A percentile compares a stretch with the other conserved stretches of the same genome.
phyloP scores from a whole-genome alignment of 2,888 invertebrate genomes.

The Tiliacea citrago region DNA sequence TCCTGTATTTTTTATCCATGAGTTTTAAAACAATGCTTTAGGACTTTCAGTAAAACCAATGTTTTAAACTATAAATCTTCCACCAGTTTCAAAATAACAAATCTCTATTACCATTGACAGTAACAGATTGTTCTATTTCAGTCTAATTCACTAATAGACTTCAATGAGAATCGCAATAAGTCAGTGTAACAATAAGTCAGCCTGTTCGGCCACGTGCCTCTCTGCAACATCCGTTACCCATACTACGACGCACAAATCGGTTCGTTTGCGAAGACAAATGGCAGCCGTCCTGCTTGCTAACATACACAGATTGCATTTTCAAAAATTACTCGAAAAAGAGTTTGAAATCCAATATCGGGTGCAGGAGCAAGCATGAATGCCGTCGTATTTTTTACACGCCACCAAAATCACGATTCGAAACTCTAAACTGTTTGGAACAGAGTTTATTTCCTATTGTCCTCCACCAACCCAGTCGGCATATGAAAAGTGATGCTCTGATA shows the following conservation, averaged over 20 bases:
- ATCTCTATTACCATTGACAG: slow-evolving; percentile 48
- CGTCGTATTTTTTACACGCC: slow-evolving; percentile 71
- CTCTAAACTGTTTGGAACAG: slow-evolving; percentile 47
- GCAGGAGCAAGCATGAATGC: slow-evolving; percentile 69
- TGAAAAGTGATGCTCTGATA: slow-evolving; percentile 77
- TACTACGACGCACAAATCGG: slow-evolving; percentile 89
- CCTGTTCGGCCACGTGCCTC: slow-evolving; percentile 81
- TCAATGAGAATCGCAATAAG: slow-evolving; percentile 82
- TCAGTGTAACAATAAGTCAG: slow-evolving; percentile 84
- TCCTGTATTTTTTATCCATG: background rate
- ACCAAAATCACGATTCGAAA: slow-evolving; percentile 58
- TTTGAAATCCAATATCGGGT: slow-evolving; percentile 82
- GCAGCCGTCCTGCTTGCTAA: slow-evolving; percentile 79
- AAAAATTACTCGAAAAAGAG: slow-evolving; percentile 86
- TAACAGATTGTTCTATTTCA: slow-evolving; percentile 66
- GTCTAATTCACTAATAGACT: slow-evolving; percentile 82
- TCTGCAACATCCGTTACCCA: slow-evolving; percentile 87
- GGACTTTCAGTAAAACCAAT: background rate
- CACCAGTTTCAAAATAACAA: slow-evolving; percentile 49
- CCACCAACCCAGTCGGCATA: slow-evolving; percentile 65
- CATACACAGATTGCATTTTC: slow-evolving; percentile 83
- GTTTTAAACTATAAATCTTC: slow-evolving; percentile 22
- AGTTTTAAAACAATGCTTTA: background rate
- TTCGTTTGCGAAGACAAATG: slow-evolving; percentile 90
- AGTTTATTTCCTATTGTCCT: slow-evolving; percentile 64